phyloP scores from a whole-genome alignment of 2,888 invertebrate genomes.

The Tineola bisselliella region DNA sequence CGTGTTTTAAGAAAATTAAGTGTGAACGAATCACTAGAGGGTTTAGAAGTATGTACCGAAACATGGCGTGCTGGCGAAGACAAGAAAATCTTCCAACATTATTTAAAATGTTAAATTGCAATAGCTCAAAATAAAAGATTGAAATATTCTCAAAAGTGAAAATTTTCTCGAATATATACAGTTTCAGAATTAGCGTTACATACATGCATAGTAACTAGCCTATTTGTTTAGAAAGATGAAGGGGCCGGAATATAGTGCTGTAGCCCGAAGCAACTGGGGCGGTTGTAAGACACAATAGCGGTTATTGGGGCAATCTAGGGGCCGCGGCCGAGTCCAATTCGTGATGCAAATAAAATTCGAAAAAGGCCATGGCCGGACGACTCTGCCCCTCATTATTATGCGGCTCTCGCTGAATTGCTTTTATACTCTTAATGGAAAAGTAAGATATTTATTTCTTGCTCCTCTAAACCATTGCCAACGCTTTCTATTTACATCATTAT shows the following conservation, averaged over 20 bases:
- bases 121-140: slow-evolving; percentile 17
- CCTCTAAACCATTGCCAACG: neutral
- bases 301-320: slow-evolving; percentile 57
- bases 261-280: slow-evolving; percentile 25
- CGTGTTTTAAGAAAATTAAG: slow-evolving; percentile 63
- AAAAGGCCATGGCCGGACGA: slow-evolving; percentile 34
- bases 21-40: slow-evolving; percentile 57
- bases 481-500: neutral
- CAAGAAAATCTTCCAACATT: too few species aligned
- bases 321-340: slow-evolving; percentile 35
- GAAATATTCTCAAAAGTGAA: slow-evolving; percentile 54
- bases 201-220: slow-evolving; percentile 18
- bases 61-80: neutral
- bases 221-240: neutral
- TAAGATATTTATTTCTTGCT: slow-evolving; percentile 41
- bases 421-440: slow-evolving; percentile 59
- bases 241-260: slow-evolving; percentile 20
- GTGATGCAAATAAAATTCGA: slow-evolving; percentile 20
- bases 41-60: slow-evolving; percentile 34
- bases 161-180: slow-evolving; percentile 53
- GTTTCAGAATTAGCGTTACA: slow-evolving; percentile 46
- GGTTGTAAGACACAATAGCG: slow-evolving; percentile 36
- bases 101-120: too few species aligned
- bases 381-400: slow-evolving; percentile 63
- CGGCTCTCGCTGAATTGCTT: slow-evolving; percentile 63